Evolutionary conservation across 2,113 vertebrate species (phyloP), one percentile per base, ranked within the genome.

Genomic region (Zosterops borbonicus): DNA sequence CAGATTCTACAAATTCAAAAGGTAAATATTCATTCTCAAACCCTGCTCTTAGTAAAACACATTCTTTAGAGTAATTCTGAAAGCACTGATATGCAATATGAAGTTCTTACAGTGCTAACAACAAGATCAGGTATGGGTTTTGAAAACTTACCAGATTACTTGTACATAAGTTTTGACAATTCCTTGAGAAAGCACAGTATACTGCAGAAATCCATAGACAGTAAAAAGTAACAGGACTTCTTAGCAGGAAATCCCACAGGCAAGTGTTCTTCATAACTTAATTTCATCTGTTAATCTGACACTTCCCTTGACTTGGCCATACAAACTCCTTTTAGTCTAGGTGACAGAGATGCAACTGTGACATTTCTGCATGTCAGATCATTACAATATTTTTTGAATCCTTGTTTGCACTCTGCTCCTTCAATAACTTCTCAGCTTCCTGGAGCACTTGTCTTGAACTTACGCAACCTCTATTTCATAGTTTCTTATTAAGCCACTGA

Each of bases 141-240:
- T 49, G 67, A 94, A 37, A 94, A 98, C 97, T 98, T 97, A 98
- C 97, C 97, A 97, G 86, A 60, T 95, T 94, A 52, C 81, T 95
- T 29, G 95, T 50, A 90, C 97, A 96, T 20, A 95, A 94, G 53
- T 94, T 94, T 28, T 93, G 79, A 73, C 97, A 98, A 67, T 83
- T 91, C 77, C 92, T 94, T 55, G 96, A 89, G 81, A 94, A 90
- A 55, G 80, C 62, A 35, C 87, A 81, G 29, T 49, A 86, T 5
- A 28, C 88, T 50, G 84, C 79, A 90, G 93, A 97, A 69, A 97
- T 96, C 95, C 97, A 97, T 9, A 97, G 1, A 52, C 49, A 95
- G 55, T 27, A 87, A 79, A 97, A 89, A 82, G 17, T 31, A 44
- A 9, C 46, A 70, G 92, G 67, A 11, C 14, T 69, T 42, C 69